phyloP scores from a whole-genome alignment of 2,113 vertebrate genomes.

The Calidris pygmaea region DNA sequence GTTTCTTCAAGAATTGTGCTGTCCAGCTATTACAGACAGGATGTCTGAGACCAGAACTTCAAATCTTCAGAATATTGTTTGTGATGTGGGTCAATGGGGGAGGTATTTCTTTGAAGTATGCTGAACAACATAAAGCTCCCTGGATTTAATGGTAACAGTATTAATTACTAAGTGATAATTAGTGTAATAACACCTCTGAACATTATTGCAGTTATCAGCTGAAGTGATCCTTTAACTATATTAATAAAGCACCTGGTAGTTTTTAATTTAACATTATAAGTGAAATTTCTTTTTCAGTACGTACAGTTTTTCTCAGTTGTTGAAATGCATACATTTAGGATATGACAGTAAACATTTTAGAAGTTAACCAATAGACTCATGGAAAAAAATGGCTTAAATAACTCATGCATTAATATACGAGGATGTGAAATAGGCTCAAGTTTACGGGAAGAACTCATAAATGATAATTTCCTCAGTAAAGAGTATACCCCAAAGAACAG shows the following conservation, averaged over 20 bases:
- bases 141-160: not conserved
- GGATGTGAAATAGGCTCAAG: not conserved
- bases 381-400: not conserved
- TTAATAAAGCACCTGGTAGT: not conserved
- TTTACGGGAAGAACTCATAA: not conserved
- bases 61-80: not conserved
- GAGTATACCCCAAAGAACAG: not conserved
- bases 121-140: not conserved
- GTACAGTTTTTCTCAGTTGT: not conserved
- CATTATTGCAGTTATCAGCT: not conserved
- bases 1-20: not conserved
- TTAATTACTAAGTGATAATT: slow-evolving; percentile 60
- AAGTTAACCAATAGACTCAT: not conserved
- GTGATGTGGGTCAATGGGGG: not conserved
- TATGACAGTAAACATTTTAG: not conserved
- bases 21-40: not conserved
- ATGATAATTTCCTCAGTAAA: not conserved
- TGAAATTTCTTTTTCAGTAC: not conserved
- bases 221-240: slow-evolving; percentile 7
- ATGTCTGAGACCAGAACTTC: not conserved
- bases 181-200: slow-evolving; percentile 7
- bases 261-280: not conserved
- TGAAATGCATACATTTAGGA: not conserved
- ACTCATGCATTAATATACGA: not conserved
- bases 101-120: not conserved